Percentiles rank a stretch among this genome's conserved stretches.
Evolutionary conservation across 2,113 vertebrate genomes (phyloP).

Genomic region (Theropithecus gelada): DNA sequence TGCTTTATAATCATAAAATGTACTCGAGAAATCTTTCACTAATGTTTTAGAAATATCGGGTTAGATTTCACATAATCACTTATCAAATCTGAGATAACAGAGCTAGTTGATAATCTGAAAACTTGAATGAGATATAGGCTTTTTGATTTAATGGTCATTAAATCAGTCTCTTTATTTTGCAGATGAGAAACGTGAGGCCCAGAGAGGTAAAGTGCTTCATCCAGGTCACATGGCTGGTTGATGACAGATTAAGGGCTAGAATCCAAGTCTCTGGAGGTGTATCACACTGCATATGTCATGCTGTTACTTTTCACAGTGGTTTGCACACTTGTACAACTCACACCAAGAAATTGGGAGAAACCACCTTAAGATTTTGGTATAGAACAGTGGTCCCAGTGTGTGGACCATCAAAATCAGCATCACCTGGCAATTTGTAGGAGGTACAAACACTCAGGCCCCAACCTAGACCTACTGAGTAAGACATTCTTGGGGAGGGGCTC

Average conservation of each 20-base stretch:
- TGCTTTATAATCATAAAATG: not conserved
- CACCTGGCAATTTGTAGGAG: not conserved
- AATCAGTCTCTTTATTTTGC: not conserved
- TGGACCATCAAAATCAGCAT: not conserved
- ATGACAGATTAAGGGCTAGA: constrained; percentile 13
- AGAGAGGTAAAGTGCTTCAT: not conserved
- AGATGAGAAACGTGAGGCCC: not conserved
- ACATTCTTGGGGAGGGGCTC: not conserved
- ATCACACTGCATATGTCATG: not conserved
- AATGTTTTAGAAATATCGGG: not conserved
- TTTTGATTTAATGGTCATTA: not conserved
- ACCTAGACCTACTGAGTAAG: not conserved
- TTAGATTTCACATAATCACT: not conserved
- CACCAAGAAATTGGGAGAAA: not conserved
- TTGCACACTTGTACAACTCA: not conserved
- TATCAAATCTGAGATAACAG: not conserved
- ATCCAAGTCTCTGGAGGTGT: not conserved
- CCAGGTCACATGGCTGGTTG: not conserved
- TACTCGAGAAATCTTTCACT: not conserved
- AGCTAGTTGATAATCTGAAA: not conserved
- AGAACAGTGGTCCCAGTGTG: not conserved
- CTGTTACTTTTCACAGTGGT: not conserved
- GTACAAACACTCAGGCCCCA: not conserved
- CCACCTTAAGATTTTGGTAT: not conserved
- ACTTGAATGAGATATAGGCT: not conserved